Percentiles rank a stretch among this genome's conserved stretches.
These are phyloP conservation scores for Perca fluviatilis DNA, from an alignment of 2,113 vertebrate genomes.

Conservation along the genomic window DNA sequence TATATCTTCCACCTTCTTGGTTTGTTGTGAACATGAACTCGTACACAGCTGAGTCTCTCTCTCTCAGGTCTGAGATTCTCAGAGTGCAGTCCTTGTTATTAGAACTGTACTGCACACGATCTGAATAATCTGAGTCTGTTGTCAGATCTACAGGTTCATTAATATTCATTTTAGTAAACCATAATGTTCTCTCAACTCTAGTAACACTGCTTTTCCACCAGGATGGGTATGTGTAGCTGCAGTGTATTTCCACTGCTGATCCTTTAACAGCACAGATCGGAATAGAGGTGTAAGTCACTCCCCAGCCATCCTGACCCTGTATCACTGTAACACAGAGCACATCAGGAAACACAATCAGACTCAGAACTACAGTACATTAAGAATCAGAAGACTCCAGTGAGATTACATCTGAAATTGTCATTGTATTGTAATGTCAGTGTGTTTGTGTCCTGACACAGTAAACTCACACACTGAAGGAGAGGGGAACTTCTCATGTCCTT, in stretches of 20 bases:
- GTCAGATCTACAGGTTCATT: background rate
- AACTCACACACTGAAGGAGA: too few species aligned
- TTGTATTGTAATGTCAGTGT: background rate
- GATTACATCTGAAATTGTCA: background rate
- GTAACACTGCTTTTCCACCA: too few species aligned
- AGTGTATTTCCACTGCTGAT: too few species aligned
- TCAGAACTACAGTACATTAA: background rate
- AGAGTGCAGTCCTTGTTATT: background rate
- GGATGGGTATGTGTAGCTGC: too few species aligned
- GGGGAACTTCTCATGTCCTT: too few species aligned
- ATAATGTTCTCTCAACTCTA: too few species aligned
- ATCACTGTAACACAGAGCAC: too few species aligned
- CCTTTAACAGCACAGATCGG: too few species aligned
- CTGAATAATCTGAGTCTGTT: background rate
- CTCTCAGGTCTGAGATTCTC: background rate
- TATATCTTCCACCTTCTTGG: rapidly evolving
- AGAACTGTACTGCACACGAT: background rate
- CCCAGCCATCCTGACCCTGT: too few species aligned
- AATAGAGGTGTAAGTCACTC: too few species aligned
- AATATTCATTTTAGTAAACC: rapidly evolving
- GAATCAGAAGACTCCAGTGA: background rate
- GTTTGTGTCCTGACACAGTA: background rate
- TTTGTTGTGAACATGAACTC: slow-evolving; percentile 24
- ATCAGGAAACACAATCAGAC: too few species aligned
- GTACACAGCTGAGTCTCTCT: slow-evolving; percentile 29